Percentiles rank a stretch among this genome's conserved stretches.
Conservation (phyloP, 2,797 vertebrate species). For the Centropyge bicolor region DNA sequence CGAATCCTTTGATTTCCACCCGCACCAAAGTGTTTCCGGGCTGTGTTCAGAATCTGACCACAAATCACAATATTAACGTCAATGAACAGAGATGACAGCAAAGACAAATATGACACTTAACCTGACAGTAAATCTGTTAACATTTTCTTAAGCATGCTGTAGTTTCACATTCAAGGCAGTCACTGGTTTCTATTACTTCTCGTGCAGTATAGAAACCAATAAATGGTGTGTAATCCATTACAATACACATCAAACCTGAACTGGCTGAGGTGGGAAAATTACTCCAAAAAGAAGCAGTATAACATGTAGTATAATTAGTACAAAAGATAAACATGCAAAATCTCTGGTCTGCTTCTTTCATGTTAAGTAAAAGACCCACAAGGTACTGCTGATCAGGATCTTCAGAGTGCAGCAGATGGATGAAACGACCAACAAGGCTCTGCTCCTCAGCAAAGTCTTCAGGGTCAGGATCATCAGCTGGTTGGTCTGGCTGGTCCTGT, state of each 20-base stretch:
- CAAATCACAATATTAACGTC: not conserved
- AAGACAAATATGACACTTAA: not conserved
- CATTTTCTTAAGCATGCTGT: not conserved
- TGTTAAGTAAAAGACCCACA: conserved; percentile 67
- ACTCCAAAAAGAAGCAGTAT: not conserved
- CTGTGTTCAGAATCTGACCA: conserved; percentile 94
- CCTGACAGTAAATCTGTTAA: not conserved
- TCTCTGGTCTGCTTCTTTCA: not conserved
- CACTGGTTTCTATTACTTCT: not conserved
- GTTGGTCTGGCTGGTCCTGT: conserved; percentile 98
- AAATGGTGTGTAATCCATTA: not conserved
- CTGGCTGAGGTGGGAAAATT: not conserved
- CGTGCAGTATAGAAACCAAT: not conserved
- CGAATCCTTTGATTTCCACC: conserved; percentile 98
- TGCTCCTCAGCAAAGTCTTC: conserved; percentile 99
- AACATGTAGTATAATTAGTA: not conserved
- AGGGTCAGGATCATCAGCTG: conserved; percentile 95
- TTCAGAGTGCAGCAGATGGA: conserved; percentile 95
- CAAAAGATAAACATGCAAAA: not conserved
- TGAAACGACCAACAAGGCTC: conserved; percentile 97
- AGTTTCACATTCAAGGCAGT: not conserved
- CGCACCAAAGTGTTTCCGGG: conserved; percentile 97
- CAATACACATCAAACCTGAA: not conserved
- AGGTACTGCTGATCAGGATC: conserved; percentile 98
- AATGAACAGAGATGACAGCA: not conserved